phyloP scores from a whole-genome alignment of 2,113 vertebrate genomes.

The Gavialis gangeticus region DNA sequence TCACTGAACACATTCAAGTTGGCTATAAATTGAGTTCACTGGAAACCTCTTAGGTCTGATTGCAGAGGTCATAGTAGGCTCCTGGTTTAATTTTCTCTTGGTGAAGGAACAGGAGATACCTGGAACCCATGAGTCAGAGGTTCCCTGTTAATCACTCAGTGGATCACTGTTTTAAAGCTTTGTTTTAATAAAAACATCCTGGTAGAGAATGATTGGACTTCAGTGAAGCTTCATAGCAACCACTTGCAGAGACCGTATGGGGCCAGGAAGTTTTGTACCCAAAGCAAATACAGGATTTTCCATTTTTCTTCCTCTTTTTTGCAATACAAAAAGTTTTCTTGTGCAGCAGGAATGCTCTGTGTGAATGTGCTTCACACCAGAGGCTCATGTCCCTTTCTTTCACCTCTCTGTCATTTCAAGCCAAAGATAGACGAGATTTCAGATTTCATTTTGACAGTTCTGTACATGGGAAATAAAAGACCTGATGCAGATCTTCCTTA shows the following conservation, averaged over 20 bases:
- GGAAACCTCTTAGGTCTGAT: background rate
- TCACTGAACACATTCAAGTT: background rate
- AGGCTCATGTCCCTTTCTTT: accelerated
- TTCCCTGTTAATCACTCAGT: background rate
- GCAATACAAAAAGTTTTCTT: background rate
- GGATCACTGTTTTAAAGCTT: slow-evolving; percentile 44
- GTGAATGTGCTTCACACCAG: background rate
- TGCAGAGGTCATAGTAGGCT: background rate
- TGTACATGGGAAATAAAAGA: background rate
- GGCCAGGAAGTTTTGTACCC: background rate
- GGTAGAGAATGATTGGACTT: background rate
- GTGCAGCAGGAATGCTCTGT: background rate
- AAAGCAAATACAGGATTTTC: background rate
- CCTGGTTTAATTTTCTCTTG: background rate
- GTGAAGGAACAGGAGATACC: slow-evolving; percentile 12
- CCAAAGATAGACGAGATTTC: background rate
- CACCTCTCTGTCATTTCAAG: background rate
- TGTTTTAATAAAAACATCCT: slow-evolving; percentile 20
- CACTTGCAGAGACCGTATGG: accelerated
- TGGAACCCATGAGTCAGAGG: slow-evolving; percentile 1
- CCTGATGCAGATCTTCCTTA: background rate
- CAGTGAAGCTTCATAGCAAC: slow-evolving; percentile 45
- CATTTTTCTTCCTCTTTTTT: background rate
- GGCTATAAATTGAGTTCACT: background rate
- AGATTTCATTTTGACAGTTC: background rate